These are phyloP conservation scores for Omphaloscelis lunosa DNA, from an alignment of 2,888 invertebrate genomes.

Conservation along the genomic window DNA sequence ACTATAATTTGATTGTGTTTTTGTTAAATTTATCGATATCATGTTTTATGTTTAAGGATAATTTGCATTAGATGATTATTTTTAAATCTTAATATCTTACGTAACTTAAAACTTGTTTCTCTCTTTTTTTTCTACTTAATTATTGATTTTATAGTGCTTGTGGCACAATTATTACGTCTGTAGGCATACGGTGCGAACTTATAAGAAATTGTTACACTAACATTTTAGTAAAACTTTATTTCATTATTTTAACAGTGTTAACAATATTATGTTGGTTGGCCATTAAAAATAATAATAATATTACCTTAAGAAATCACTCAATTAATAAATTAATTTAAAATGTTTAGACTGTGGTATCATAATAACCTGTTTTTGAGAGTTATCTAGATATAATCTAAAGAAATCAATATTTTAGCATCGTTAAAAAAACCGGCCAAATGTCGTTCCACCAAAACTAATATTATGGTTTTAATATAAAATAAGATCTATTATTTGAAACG, in stretches of 20 bases:
- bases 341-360: too few relatives aligned
- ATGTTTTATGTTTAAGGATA: too few relatives aligned
- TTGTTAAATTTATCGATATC: too few relatives aligned
- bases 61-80: not conserved
- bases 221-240: not conserved
- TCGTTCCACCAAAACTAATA: not conserved
- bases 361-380: not conserved
- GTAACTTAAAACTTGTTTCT: not conserved
- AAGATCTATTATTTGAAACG: not conserved
- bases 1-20: too few relatives aligned
- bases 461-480: not conserved
- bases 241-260: not conserved
- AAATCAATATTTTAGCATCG: not conserved
- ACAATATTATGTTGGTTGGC: not conserved
- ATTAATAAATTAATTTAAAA: not conserved
- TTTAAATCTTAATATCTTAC: not conserved
- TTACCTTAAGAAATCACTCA: not conserved
- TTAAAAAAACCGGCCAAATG: not conserved
- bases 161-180: not conserved
- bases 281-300: not conserved
- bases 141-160: not conserved
- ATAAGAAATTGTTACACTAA: not conserved
- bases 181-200: not conserved
- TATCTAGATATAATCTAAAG: not conserved
- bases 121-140: not conserved